Evolutionary conservation across 2,797 vertebrate genomes (phyloP), one percentile per base, ranked within the genome.

Genomic region (Holocentrus rufus): DNA sequence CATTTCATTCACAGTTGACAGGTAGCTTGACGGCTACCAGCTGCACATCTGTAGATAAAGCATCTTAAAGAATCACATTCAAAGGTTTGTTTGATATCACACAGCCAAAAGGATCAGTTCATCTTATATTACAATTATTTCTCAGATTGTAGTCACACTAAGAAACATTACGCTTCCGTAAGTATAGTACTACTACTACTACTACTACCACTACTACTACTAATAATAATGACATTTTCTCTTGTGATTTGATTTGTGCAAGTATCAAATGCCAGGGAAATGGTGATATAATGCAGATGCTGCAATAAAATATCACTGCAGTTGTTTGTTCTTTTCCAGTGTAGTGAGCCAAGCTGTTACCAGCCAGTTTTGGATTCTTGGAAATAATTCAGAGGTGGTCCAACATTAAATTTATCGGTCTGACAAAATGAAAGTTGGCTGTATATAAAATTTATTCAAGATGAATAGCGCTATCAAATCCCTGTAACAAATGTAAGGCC

Each of bases 31-130:
- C 2, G 3, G 27, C 46, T 36, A 22, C 39, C 22, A 47, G 20
- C 54, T 64, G 70, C 55, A 36, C 30, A 44, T 63, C 17, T 58
- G 63, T 47, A 55, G 53, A 64, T 49, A 25, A 60, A 44, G 9
- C 25, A 49, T 7, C 18, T 47, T 59, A 7, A 4, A 5, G 55
- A 47, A 47, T 22, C 22, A 50, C 23, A 22, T 50, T 47, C 10
- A 50, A 23, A 31, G 47, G 30, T 65, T 42, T 61, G 22, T 47
- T 67, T 62, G 57, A 67, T 58, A 53, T 31, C 17, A 34, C 17
- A 34, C 0, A 18, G 8, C 52, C 18, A 73, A 62, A 13, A 5
- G 11, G n/a, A 2, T 46, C 17, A 9, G 9, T 39, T n/a, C 47
- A 49, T 7, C 47, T 1, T 39, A 7, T 2, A 10, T 39, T 39